Evolutionary conservation across 2,113 vertebrate species (phyloP).

Genomic region (Tylochromis polylepis): DNA sequence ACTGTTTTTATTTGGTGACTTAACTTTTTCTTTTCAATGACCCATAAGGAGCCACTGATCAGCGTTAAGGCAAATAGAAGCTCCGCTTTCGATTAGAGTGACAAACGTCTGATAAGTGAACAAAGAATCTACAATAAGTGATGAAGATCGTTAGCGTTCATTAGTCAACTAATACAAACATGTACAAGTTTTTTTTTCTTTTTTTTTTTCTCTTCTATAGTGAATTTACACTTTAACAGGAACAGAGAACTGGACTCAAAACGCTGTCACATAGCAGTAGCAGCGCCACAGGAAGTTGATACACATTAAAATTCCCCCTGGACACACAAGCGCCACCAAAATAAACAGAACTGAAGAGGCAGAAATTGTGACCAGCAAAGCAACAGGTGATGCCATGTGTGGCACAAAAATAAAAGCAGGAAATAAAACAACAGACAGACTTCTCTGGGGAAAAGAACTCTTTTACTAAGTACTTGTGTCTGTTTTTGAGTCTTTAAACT

Average conservation of each 20-base stretch:
- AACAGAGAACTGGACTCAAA: conserved; percentile 13
- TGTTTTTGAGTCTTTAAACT: not conserved
- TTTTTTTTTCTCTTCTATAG: not conserved
- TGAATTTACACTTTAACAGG: conserved; percentile 38
- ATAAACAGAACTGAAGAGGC: not conserved
- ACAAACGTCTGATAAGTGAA: conserved; percentile 25
- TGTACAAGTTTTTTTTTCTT: conserved; percentile 32
- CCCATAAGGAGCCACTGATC: conserved; percentile 74
- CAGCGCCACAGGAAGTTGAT: conserved; percentile 23
- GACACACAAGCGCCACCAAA: not conserved
- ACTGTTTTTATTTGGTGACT: conserved; percentile 60
- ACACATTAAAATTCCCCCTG: not conserved
- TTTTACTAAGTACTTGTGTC: not conserved
- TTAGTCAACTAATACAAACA: conserved; percentile 54
- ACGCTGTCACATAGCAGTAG: conserved; percentile 24
- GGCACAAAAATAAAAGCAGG: not conserved
- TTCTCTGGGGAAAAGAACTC: not conserved
- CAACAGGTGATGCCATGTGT: not conserved
- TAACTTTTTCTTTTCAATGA: conserved; percentile 73
- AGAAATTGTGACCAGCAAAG: not conserved
- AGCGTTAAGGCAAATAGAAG: conserved; percentile 91
- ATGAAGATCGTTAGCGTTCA: conserved; percentile 62
- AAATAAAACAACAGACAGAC: not conserved
- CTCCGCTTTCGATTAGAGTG: conserved; percentile 73
- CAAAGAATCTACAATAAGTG: conserved; percentile 6